Evolutionary conservation across 2,113 vertebrate species (phyloP), one percentile per base, ranked within the genome.

Genomic region (Dipodomys spectabilis): DNA sequence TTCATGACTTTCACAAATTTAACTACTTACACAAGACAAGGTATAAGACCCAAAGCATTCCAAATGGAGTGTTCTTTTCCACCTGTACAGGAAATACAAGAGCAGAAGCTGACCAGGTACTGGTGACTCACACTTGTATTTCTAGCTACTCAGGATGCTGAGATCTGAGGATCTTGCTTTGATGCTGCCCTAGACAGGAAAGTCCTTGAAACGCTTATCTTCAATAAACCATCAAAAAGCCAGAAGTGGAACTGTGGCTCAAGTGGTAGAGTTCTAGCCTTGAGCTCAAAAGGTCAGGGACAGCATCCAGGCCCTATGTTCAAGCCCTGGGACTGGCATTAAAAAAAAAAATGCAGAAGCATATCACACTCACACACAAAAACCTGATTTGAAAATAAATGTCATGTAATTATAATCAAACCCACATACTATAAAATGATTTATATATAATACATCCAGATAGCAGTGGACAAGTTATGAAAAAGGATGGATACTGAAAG

Each of bases 361-460:
- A 18, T 57, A 57, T 57, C 53, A 57, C 53, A 57, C 49, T 12
- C 49, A 53, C 49, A 39, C 39, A 39, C 39, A 39, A 49, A 57
- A 22, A 69, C 22, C 73, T 86, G 68, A 74, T 64, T 79, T 78
- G 82, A 96, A 90, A 85, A 30, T 83, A 83, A 96, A 90, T 78
- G 65, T 88, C 90, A 91, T 22, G 27, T 8, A 86, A 65, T 57
- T 79, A 93, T 93, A 67, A 95, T 64, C 68, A 94, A 96, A 94
- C 79, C 88, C 95, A 94, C 81, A 90, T 62, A 90, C 16, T 84
- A 94, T 82, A 92, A 95, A 82, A 86, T 90, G 92, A 96, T 88
- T 95, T 74, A 57, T 57, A 57, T 57, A 57, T 57, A 93, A 95
- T 39, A 92, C 53, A 92, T 86, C 28, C 80, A 60, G 23, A 22